Conservation (phyloP, 2,888 invertebrate genomes). For the Oscheius sp. region DNA sequence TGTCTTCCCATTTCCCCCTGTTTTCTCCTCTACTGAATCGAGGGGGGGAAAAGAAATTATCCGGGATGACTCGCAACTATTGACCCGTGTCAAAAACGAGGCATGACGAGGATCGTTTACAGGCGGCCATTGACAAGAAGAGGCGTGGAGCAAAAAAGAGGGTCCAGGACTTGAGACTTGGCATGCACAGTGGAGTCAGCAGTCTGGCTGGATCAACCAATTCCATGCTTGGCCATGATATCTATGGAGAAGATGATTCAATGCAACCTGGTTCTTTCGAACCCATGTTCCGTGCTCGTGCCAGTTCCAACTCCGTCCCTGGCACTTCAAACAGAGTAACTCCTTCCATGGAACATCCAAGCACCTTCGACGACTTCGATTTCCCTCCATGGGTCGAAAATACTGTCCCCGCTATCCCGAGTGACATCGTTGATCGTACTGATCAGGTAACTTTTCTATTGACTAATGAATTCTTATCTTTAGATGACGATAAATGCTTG, state of each 20-base stretch:
- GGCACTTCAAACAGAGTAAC: slow-evolving; percentile 51
- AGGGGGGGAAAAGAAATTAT: not conserved
- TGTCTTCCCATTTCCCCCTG: not conserved
- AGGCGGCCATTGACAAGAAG: slow-evolving; percentile 60
- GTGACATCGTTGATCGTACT: slow-evolving; percentile 57
- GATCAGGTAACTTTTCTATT: slow-evolving; percentile 41
- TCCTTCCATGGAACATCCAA: slow-evolving; percentile 38
- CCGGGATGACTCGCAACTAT: slow-evolving; percentile 2
- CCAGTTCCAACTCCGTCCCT: slow-evolving; percentile 60
- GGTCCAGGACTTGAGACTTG: slow-evolving; percentile 44
- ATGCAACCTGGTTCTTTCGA: slow-evolving; percentile 42
- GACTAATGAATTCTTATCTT: not conserved
- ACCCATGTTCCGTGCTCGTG: slow-evolving; percentile 47
- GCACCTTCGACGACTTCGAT: slow-evolving; percentile 64
- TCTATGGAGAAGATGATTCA: slow-evolving; percentile 58
- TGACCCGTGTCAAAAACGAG: not conserved
- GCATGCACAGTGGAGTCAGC: slow-evolving; percentile 35
- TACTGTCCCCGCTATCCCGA: slow-evolving; percentile 41
- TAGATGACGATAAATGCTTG: slow-evolving; percentile 47
- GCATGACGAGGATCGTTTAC: slow-evolving; percentile 18
- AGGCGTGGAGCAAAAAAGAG: slow-evolving; percentile 63
- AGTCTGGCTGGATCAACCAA: slow-evolving; percentile 44
- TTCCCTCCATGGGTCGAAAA: slow-evolving; percentile 64
- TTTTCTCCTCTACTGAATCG: not conserved
- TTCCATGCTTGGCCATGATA: slow-evolving; percentile 54